Evolutionary conservation across 2,113 vertebrate genomes (phyloP).

Genomic region (Ptyas mucosa): DNA sequence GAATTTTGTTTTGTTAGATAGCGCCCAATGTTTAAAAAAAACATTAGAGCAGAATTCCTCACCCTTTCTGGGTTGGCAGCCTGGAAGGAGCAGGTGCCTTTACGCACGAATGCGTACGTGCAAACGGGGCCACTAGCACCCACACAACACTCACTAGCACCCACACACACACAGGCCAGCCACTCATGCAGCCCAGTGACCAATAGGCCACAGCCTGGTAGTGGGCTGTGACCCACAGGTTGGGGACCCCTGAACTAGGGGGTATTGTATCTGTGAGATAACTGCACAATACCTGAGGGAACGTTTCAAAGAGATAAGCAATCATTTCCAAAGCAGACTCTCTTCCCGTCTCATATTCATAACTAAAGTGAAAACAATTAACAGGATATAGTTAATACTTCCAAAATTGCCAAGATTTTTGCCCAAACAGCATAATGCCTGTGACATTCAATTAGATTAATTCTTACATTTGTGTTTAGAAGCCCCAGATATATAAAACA

Average conservation of each 20-base stretch:
- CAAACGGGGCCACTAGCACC: too few relatives aligned
- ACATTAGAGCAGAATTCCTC: not conserved
- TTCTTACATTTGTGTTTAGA: not conserved
- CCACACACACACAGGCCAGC: too few relatives aligned
- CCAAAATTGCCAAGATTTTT: conserved; percentile 9
- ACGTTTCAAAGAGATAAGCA: conserved; percentile 83
- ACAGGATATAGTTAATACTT: conserved; percentile 10
- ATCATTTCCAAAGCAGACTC: conserved; percentile 92
- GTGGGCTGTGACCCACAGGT: too few relatives aligned
- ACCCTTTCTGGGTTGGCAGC: too few relatives aligned
- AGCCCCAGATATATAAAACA: not conserved
- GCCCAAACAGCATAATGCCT: not conserved
- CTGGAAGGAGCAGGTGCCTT: too few relatives aligned
- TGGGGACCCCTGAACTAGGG: too few relatives aligned
- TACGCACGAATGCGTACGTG: too few relatives aligned
- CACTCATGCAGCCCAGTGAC: too few relatives aligned
- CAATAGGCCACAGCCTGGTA: too few relatives aligned
- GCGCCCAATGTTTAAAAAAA: not conserved
- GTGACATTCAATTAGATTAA: not conserved
- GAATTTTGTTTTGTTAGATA: too few relatives aligned
- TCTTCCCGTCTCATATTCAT: conserved; percentile 90
- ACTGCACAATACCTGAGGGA: conserved; percentile 78
- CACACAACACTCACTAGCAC: too few relatives aligned
- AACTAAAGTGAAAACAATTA: conserved; percentile 65
- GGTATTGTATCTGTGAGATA: not conserved